Evolutionary conservation across 2,888 invertebrate species (phyloP).

Genomic region (Hermaeophaga mercurialis): DNA sequence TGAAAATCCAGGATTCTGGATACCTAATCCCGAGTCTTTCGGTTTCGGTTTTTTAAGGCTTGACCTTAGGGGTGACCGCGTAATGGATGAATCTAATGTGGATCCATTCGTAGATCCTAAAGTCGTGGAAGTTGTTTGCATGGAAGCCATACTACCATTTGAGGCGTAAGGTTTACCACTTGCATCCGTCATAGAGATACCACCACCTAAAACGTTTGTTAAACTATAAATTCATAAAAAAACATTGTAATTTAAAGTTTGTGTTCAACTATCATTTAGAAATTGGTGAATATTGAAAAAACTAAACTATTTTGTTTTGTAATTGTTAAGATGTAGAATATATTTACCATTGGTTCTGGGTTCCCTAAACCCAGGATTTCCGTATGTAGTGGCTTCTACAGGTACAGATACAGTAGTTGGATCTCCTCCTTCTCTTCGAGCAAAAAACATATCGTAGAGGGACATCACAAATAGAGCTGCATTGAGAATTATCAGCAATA

Average conservation of each 20-base stretch:
- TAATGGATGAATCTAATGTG: constrained; percentile 59
- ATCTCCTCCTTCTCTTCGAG: constrained; percentile 77
- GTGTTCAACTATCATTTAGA: too few species aligned
- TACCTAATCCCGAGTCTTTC: constrained; percentile 70
- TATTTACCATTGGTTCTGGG: constrained; percentile 59
- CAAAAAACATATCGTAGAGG: constrained; percentile 80
- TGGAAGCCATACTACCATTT: constrained; percentile 71
- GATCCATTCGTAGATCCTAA: constrained; percentile 64
- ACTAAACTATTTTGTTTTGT: too few species aligned
- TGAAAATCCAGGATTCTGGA: constrained; percentile 85
- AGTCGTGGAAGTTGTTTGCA: constrained; percentile 73
- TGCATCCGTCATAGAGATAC: constrained; percentile 83
- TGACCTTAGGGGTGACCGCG: constrained; percentile 71
- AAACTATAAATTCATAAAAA: too few species aligned
- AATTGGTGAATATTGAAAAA: too few species aligned
- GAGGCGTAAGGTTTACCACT: constrained; percentile 80
- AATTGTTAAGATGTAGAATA: too few species aligned
- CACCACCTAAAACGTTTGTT: constrained; percentile 38
- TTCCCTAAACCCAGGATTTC: constrained; percentile 86
- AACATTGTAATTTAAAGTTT: too few species aligned
- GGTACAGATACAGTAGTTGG: constrained; percentile 70
- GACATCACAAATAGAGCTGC: constrained; percentile 77
- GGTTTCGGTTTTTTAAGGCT: constrained; percentile 75
- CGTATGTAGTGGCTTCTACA: constrained; percentile 73
- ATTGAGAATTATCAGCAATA: constrained; percentile 77